phyloP scores from a whole-genome alignment of 2,113 vertebrate species.

The Cottus gobio region DNA sequence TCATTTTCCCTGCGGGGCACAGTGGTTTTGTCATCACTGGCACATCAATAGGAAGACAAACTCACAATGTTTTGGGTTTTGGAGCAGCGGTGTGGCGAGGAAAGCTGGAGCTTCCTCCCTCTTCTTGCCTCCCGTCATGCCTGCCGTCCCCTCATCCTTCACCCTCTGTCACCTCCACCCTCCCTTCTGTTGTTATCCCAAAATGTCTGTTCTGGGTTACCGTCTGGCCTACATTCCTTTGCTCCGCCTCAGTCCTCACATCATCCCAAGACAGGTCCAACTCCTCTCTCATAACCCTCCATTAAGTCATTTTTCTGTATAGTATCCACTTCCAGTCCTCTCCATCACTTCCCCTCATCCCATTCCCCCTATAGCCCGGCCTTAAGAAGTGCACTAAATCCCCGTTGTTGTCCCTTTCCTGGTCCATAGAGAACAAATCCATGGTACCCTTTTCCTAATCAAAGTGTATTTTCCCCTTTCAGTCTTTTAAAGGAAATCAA shows the following conservation, averaged over 20 bases:
- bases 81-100: constrained; percentile 13
- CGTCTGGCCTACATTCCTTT: constrained; percentile 57
- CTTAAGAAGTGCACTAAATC: constrained; percentile 20
- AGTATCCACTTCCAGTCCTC: background rate
- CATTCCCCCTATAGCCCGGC: background rate
- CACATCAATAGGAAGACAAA: constrained; percentile 28
- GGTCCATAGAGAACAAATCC: constrained; percentile 33
- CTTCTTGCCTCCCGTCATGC: too few species aligned
- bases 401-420: constrained; percentile 41
- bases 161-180: constrained; percentile 55
- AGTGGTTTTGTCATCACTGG: constrained; percentile 43
- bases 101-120: background rate
- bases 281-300: constrained; percentile 29
- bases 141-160: constrained; percentile 44
- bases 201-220: constrained; percentile 49
- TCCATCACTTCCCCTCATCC: background rate
- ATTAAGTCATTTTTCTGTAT: constrained; percentile 12
- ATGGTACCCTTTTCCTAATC: constrained; percentile 52
- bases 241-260: constrained; percentile 56
- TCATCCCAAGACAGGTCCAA: constrained; percentile 59
- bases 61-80: constrained; percentile 6
- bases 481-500: constrained; percentile 68
- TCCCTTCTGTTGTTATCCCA: background rate
- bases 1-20: constrained; percentile 21
- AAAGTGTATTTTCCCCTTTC: constrained; percentile 60